phyloP scores from a whole-genome alignment of 2,113 vertebrate species.

The Bambusicola thoracicus region DNA sequence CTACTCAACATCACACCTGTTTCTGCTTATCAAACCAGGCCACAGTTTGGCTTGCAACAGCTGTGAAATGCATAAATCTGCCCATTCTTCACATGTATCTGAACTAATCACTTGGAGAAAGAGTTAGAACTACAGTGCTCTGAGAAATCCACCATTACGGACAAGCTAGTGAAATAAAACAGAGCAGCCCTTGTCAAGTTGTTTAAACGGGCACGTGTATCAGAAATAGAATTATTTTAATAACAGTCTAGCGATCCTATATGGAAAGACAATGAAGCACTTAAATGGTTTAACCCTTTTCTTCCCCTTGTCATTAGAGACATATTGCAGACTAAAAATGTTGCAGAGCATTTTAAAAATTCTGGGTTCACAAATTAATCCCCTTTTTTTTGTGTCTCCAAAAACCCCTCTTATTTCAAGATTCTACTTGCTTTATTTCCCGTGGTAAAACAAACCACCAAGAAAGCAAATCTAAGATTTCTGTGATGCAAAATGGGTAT shows the following conservation, averaged over 20 bases:
- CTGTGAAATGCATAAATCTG: conserved; percentile 66
- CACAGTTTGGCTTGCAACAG: conserved; percentile 52
- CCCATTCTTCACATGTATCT: conserved; percentile 26
- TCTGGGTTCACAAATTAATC: neutral
- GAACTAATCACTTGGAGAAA: conserved; percentile 29
- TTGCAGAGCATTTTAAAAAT: neutral
- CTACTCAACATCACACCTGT: conserved; percentile 66
- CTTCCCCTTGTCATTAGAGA: neutral
- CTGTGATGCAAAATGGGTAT: neutral
- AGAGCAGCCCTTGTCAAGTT: neutral
- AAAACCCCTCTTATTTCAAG: neutral
- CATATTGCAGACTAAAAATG: neutral
- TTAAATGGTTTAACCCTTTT: neutral
- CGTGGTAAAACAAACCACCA: neutral
- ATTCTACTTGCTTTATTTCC: neutral
- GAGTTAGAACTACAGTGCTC: neutral
- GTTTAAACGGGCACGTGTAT: neutral
- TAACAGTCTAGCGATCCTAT: neutral
- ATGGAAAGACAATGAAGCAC: conserved; percentile 4
- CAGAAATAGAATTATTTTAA: conserved; percentile 33
- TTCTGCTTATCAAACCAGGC: conserved; percentile 68
- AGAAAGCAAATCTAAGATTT: neutral
- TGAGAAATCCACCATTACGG: neutral
- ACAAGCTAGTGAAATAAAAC: conserved; percentile 23
- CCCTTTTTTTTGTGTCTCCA: neutral